A percentile compares a stretch with the other conserved stretches of the same genome.
Evolutionary conservation across 2,888 invertebrate genomes (phyloP).

Genomic region (Psylliodes chrysocephalus): DNA sequence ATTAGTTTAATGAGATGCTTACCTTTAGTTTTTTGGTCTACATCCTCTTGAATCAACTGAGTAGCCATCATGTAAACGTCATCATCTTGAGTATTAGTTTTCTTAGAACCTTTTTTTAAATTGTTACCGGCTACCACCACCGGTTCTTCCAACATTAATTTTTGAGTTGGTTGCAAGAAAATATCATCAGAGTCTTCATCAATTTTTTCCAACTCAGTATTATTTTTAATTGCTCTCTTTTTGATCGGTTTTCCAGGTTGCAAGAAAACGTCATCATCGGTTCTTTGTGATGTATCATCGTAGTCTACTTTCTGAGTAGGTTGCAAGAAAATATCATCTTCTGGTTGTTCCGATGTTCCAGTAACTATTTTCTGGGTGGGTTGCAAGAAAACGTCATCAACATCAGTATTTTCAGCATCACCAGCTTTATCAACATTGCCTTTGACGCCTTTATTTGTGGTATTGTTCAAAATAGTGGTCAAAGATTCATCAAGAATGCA

Average conservation of each 20-base stretch:
- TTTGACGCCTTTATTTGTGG: constrained; percentile 2
- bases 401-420: background rate
- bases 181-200: constrained; percentile 25
- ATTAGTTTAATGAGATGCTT: background rate
- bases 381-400: constrained; percentile 23
- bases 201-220: background rate
- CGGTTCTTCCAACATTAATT: background rate
- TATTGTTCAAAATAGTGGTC: constrained; percentile 25
- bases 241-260: constrained; percentile 17
- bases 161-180: constrained; percentile 32
- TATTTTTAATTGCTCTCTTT: background rate
- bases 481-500: constrained; percentile 33
- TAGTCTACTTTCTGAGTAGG: constrained; percentile 28
- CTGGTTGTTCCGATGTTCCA: background rate
- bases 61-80: constrained; percentile 37
- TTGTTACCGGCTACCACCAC: background rate
- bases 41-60: constrained; percentile 13
- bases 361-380: constrained; percentile 25
- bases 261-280: constrained; percentile 13
- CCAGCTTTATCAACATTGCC: too few species aligned
- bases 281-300: background rate
- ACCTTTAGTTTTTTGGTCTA: background rate
- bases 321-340: constrained; percentile 16
- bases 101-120: background rate
- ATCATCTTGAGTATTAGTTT: constrained; percentile 19